Conservation (phyloP, 2,888 invertebrate genomes). For the Heliconius charithonia region DNA sequence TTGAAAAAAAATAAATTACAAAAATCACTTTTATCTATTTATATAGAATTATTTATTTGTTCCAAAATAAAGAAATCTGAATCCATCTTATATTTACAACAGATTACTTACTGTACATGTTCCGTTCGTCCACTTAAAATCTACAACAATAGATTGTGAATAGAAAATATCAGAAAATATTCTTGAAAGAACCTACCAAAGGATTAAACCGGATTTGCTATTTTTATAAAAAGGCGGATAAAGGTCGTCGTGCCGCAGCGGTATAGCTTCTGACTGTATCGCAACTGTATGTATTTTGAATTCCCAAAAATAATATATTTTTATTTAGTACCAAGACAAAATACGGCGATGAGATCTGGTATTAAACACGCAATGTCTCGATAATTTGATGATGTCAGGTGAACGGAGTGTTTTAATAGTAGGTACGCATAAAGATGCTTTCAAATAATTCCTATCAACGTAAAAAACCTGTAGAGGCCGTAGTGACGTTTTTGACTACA, state of each 20-base stretch:
- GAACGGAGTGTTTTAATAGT: not conserved
- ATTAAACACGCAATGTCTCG: not conserved
- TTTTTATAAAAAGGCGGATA: not conserved
- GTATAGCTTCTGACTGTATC: no score
- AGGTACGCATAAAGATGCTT: not conserved
- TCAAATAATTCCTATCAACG: not conserved
- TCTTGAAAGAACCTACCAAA: conserved; percentile 24
- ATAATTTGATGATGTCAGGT: not conserved
- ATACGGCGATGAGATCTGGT: not conserved
- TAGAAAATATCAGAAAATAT: conserved; percentile 34
- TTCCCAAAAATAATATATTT: not conserved
- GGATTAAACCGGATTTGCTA: conserved; percentile 6
- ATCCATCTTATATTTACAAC: conserved; percentile 9
- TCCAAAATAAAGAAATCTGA: conserved; percentile 5
- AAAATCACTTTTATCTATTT: not conserved
- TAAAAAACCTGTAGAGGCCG: not conserved
- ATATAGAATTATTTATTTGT: not conserved
- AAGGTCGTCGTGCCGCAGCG: not conserved
- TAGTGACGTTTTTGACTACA: no score
- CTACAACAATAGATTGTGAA: conserved; percentile 32
- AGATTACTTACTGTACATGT: conserved; percentile 20
- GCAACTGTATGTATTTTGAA: not conserved
- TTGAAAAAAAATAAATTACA: no score
- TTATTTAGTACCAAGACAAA: not conserved
- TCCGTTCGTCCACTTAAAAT: conserved; percentile 30